phyloP scores from a whole-genome alignment of 2,888 invertebrate genomes.

The Scrobipalpa atriplicella region DNA sequence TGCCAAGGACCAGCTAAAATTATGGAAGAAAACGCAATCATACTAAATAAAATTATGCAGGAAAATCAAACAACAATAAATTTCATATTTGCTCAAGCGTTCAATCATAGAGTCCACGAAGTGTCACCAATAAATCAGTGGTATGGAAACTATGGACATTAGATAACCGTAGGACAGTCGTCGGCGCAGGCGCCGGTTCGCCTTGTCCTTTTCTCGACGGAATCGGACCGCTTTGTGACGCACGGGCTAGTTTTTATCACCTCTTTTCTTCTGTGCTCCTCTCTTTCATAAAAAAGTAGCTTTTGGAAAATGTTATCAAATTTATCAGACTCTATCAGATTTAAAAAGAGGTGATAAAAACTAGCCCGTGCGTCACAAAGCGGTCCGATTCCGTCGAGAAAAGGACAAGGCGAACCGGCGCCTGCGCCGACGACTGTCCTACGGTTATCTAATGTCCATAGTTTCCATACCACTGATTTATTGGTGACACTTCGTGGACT shows the following conservation, averaged over 20 bases:
- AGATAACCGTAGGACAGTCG: conserved; percentile 47
- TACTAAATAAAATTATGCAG: too few relatives aligned
- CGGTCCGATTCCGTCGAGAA: conserved; percentile 42
- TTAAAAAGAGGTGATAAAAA: too few relatives aligned
- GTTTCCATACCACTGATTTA: conserved; percentile 11
- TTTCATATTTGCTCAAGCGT: not conserved
- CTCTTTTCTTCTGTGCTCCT: too few relatives aligned
- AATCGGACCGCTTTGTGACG: conserved; percentile 39
- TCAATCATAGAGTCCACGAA: not conserved
- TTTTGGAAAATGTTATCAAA: too few relatives aligned
- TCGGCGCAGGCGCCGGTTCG: conserved; percentile 41
- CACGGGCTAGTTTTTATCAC: too few relatives aligned
- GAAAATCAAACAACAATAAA: too few relatives aligned
- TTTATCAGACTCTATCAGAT: too few relatives aligned
- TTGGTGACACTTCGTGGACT: not conserved
- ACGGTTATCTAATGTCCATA: conserved; percentile 46
- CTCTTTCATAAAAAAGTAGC: too few relatives aligned
- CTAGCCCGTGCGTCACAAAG: conserved; percentile 36
- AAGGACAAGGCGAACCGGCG: conserved; percentile 64
- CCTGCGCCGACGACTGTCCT: conserved; percentile 35
- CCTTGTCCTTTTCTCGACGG: conserved; percentile 61
- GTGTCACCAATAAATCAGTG: conserved; percentile 10
- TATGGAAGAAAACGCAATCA: too few relatives aligned
- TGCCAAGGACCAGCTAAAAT: too few relatives aligned
- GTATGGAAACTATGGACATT: conserved; percentile 30